A percentile compares a stretch with the other conserved stretches of the same genome.
Conservation (phyloP, 2,888 invertebrate species). For the Luperina testacea region DNA sequence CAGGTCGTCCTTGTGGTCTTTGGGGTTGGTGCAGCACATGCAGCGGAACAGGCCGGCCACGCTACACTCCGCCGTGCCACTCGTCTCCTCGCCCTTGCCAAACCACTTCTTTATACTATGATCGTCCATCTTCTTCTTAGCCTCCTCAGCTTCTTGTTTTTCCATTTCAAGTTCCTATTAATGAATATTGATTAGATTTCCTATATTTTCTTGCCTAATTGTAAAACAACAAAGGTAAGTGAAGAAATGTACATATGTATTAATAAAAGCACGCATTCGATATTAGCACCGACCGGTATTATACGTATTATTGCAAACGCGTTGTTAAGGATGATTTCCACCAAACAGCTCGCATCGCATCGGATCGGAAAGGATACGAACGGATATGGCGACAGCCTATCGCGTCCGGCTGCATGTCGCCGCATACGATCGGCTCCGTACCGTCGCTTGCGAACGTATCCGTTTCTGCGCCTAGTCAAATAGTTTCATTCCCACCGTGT, state of each 20-base stretch:
- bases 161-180: conserved; percentile 95
- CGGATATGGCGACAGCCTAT: too few species aligned
- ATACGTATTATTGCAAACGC: not conserved
- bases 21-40: conserved; percentile 96
- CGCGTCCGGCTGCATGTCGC: too few species aligned
- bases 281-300: not conserved
- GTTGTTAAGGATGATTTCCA: not conserved
- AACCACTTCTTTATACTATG: conserved; percentile 94
- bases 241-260: not conserved
- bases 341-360: too few species aligned
- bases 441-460: too few species aligned
- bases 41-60: conserved; percentile 96
- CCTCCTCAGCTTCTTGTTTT: conserved; percentile 94
- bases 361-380: too few species aligned
- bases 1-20: conserved; percentile 95
- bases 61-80: conserved; percentile 95
- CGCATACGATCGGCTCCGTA: too few species aligned
- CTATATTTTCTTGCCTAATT: not conserved
- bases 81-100: conserved; percentile 93
- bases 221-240: not conserved
- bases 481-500: too few species aligned
- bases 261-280: not conserved
- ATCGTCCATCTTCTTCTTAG: conserved; percentile 94
- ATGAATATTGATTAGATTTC: conserved; percentile 1
- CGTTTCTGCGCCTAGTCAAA: too few species aligned